Base-by-base conservation (phyloP, 35 echinoderm and acorn worm species). In the Anneissia japonica region DNA sequence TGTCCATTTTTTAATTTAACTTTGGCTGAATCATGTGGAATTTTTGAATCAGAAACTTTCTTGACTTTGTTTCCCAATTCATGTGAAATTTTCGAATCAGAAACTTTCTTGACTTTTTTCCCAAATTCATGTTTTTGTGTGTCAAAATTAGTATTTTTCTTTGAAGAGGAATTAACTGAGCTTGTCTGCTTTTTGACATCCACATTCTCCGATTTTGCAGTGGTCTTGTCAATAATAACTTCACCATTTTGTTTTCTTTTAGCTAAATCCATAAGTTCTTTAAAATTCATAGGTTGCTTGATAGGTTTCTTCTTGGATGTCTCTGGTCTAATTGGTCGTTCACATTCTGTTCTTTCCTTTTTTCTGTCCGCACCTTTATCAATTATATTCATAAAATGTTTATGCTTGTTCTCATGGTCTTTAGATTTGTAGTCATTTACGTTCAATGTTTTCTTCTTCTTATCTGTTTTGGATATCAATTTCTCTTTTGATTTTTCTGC, bases 321-420 rank as follows among this genome's bases (percentile, higher is more conserved):
- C 21, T 64, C 51, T 31, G 82, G 30, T 84, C 46, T 19, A 31
- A 12, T 19, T 75, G 77, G 34, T 32, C 72, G 14, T 82, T 83
- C 34, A 36, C 32, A 19, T 26, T 74, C 32, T 34, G 46, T 36
- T 28, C 31, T 72, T 74, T 89, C 32, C 46, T 73, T 9, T 36
- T 40, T 84, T 31, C 46, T 90, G 56, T 93, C 87, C 0, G 82
- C 46, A 35, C 36, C 64, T 79, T 93, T 93, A 17, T 80, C 30
- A 36, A 93, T 64, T 46, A 88, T 93, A 4, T 93, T 77, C 91
- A 93, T 89, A 46, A 93, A 93, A 26, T 37, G 36, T 89, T 82
- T 81, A 64, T 93, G 92, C 37, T 74, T 73, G 0, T 35, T 73
- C 38, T 93, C 92, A 85, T 89, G 92, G 16, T 89, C 87, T 26